These are phyloP conservation scores for Potamilus streckersoni DNA, from an alignment of 1,140 invertebrate genomes.

Conservation along the genomic window DNA sequence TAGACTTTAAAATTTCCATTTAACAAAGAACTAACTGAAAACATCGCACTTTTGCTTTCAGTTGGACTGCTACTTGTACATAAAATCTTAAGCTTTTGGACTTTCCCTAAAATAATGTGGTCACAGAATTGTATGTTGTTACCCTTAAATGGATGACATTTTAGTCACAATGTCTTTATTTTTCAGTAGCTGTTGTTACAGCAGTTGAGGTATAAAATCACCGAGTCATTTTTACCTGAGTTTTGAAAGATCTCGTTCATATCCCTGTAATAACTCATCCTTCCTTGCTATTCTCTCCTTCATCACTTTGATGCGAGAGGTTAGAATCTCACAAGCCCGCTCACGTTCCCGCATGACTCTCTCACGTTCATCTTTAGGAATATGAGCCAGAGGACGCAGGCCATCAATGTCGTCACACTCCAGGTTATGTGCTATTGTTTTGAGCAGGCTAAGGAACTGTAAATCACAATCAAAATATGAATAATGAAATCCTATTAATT, in stretches of 20 bases:
- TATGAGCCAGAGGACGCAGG: slow-evolving; percentile 61
- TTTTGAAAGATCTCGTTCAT: slow-evolving; percentile 65
- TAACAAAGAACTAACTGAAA: no score
- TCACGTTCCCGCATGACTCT: slow-evolving; percentile 52
- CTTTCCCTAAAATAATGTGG: no score
- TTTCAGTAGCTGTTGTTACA: neutral
- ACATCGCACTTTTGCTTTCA: no score
- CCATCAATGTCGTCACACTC: slow-evolving; percentile 58
- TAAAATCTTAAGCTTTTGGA: no score
- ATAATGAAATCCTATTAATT: neutral
- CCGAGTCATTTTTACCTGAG: slow-evolving; percentile 48
- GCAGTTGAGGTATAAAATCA: no score
- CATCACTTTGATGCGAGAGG: slow-evolving; percentile 51
- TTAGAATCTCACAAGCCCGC: slow-evolving; percentile 46
- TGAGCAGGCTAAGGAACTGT: slow-evolving; percentile 59
- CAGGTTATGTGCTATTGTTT: slow-evolving; percentile 51
- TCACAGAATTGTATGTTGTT: no score
- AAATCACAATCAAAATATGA: slow-evolving; percentile 16
- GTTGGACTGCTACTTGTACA: no score
- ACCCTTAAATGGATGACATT: neutral
- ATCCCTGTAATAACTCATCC: slow-evolving; percentile 64
- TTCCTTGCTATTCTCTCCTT: slow-evolving; percentile 63
- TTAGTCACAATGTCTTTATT: neutral
- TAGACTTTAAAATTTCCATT: no score
- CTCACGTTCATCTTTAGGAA: slow-evolving; percentile 64